phyloP scores from a whole-genome alignment of 2,797 vertebrate genomes.

The Nannoperca obscura region DNA sequence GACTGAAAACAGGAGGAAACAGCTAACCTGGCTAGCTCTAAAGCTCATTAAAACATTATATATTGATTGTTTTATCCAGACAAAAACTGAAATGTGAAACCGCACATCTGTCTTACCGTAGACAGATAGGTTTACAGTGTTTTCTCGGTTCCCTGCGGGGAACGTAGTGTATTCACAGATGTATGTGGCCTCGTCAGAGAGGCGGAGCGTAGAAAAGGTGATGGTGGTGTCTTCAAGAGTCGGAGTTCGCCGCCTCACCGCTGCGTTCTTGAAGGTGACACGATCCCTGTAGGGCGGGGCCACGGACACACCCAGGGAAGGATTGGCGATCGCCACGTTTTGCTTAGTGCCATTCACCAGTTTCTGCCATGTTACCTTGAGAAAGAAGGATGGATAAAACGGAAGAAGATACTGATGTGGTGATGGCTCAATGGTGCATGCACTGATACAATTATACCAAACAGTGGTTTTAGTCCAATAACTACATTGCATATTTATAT shows the following conservation, averaged over 20 bases:
- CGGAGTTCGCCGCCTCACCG: constrained; percentile 89
- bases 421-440: not conserved
- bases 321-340: constrained; percentile 97
- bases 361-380: constrained; percentile 95
- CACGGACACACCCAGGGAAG: constrained; percentile 93
- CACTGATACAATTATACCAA: not conserved
- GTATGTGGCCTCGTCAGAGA: constrained; percentile 94
- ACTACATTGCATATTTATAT: not conserved
- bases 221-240: constrained; percentile 94
- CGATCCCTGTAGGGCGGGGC: constrained; percentile 91
- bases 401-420: not conserved
- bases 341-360: constrained; percentile 93
- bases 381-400: not conserved
- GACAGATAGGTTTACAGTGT: constrained; percentile 95
- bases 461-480: not conserved
- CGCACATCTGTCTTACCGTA: constrained; percentile 85
- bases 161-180: constrained; percentile 99
- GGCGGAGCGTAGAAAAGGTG: constrained; percentile 89
- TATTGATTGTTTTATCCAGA: not conserved
- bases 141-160: constrained; percentile 94
- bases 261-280: constrained; percentile 90
- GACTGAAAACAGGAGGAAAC: not conserved
- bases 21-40: not conserved
- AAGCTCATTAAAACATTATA: not conserved
- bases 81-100: not conserved